Percentiles rank a stretch among this genome's conserved stretches.
Evolutionary conservation across 2,888 invertebrate genomes (phyloP).

Genomic region (Drosophila multiciliata): DNA sequence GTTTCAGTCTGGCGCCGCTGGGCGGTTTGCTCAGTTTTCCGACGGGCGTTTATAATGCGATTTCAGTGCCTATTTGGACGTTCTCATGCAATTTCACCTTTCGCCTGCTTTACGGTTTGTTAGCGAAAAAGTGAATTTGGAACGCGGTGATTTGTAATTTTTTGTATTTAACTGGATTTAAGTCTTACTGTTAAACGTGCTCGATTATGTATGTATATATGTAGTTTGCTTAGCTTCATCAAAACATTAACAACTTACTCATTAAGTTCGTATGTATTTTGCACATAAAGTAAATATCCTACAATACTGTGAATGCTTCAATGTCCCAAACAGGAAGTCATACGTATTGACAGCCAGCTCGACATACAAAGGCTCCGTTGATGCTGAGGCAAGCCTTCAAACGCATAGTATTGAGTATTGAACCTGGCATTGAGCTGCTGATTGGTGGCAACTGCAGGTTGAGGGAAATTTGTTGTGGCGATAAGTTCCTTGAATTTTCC

Average conservation of each 20-base stretch:
- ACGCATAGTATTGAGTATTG: conserved; percentile 78
- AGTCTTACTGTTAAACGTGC: conserved; percentile 37
- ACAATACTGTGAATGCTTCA: no score
- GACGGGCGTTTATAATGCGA: conserved; percentile 85
- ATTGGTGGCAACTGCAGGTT: conserved; percentile 23
- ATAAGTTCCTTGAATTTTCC: conserved; percentile 62
- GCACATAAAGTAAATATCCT: conserved; percentile 7
- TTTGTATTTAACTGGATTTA: conserved; percentile 28
- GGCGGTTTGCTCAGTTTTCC: conserved; percentile 86
- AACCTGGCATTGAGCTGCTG: conserved; percentile 81
- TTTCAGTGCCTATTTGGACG: conserved; percentile 86
- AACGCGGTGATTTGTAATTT: conserved; percentile 6
- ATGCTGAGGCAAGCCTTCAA: no score
- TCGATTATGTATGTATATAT: conserved; percentile 34
- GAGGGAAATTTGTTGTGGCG: conserved; percentile 20
- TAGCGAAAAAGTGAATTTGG: conserved; percentile 56
- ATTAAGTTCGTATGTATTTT: conserved; percentile 28
- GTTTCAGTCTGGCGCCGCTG: conserved; percentile 85
- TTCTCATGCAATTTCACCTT: conserved; percentile 85
- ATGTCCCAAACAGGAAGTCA: no score
- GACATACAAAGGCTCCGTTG: no score
- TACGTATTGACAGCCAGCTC: no score
- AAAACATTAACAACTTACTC: conserved; percentile 29
- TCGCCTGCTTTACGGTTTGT: conserved; percentile 71
- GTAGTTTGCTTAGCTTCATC: conserved; percentile 33